phyloP scores from a whole-genome alignment of 1,140 invertebrate genomes.

The Drosophila miranda region DNA sequence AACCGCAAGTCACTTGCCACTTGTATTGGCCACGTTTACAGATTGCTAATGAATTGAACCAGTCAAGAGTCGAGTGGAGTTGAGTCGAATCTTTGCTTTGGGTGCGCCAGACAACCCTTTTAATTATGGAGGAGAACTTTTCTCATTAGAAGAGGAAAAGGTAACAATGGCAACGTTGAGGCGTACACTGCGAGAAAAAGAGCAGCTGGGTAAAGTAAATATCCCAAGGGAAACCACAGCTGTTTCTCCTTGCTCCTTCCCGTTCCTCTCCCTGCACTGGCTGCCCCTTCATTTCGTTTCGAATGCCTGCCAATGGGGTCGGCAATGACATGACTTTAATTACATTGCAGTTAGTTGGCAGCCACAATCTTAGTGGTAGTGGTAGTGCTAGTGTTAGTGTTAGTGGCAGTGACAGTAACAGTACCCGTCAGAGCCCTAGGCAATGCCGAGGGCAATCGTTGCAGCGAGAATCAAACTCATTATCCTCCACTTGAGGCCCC shows the following conservation, averaged over 20 bases:
- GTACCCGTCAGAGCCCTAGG: conserved; percentile 1
- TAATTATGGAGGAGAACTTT: conserved; percentile 62
- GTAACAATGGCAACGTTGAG: conserved; percentile 36
- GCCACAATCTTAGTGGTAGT: conserved; percentile 6
- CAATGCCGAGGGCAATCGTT: conserved; percentile 58
- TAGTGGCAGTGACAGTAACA: conserved; percentile 22
- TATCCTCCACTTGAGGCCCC: conserved; percentile 65
- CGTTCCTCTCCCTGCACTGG: conserved; percentile 13
- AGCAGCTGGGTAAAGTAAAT: not conserved
- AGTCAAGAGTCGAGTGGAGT: conserved; percentile 23
- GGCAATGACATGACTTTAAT: conserved; percentile 76
- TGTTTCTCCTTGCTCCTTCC: too few relatives aligned
- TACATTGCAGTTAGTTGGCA: conserved; percentile 63
- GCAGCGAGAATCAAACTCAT: conserved; percentile 68
- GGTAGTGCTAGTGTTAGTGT: not conserved
- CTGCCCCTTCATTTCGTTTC: conserved; percentile 27
- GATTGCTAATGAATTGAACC: conserved; percentile 46
- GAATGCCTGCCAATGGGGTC: conserved; percentile 42
- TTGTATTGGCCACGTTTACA: conserved; percentile 52
- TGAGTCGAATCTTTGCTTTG: not conserved
- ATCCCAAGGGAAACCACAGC: too few relatives aligned
- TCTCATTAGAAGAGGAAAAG: conserved; percentile 51
- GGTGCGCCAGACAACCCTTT: conserved; percentile 51
- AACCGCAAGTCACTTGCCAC: conserved; percentile 73
- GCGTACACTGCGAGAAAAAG: conserved; percentile 18